Evolutionary conservation across 2,888 invertebrate genomes (phyloP).

Genomic region (Chrysotoxum bicinctum): DNA sequence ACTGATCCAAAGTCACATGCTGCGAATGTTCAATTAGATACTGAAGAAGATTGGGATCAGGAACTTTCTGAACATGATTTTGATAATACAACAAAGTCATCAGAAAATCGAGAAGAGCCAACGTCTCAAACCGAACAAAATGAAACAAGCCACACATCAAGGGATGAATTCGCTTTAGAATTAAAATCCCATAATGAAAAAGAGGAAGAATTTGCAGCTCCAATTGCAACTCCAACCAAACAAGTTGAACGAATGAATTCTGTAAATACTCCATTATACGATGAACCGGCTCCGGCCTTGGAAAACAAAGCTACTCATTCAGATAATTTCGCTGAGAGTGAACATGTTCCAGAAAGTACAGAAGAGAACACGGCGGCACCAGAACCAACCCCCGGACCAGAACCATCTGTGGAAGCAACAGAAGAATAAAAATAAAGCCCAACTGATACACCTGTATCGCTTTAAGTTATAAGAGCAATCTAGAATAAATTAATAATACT

Average conservation of each 20-base stretch:
- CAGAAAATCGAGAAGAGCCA: conserved; percentile 42
- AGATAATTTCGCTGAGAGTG: conserved; percentile 20
- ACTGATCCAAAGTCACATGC: background rate
- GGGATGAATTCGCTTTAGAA: background rate
- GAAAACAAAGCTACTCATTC: conserved; percentile 33
- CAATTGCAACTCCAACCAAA: conserved; percentile 31
- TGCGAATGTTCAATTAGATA: conserved; percentile 74
- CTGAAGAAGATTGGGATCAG: conserved; percentile 81
- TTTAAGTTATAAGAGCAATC: conserved; percentile 11
- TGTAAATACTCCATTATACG: conserved; percentile 60
- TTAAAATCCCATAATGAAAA: background rate
- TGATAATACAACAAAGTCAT: conserved; percentile 64
- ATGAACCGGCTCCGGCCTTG: conserved; percentile 50
- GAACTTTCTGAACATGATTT: conserved; percentile 79
- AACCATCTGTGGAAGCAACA: conserved; percentile 13
- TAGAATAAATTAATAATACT: conserved; percentile 15
- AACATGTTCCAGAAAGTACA: conserved; percentile 19
- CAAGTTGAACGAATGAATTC: conserved; percentile 56
- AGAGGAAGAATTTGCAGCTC: conserved; percentile 1
- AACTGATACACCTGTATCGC: conserved; percentile 18
- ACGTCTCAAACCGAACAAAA: conserved; percentile 7
- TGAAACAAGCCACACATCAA: conserved; percentile 30
- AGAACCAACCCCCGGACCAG: conserved; percentile 7
- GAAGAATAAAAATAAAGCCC: conserved; percentile 37
- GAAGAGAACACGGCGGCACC: conserved; percentile 6